Conservation (phyloP, 1,140 invertebrate species). For the Drosophila subobscura region DNA sequence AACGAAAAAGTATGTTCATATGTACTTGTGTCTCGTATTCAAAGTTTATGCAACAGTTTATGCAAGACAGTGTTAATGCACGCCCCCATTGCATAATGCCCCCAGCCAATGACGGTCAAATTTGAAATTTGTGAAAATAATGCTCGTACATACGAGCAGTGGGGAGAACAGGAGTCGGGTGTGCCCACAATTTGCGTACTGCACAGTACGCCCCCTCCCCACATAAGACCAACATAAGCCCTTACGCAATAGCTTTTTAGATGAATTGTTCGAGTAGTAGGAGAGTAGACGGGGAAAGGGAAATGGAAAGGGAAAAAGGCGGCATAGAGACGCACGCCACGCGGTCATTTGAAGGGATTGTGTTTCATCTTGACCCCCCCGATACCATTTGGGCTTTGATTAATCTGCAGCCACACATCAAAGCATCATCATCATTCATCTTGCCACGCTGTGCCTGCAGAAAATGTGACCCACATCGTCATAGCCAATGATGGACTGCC, state of each 20-base stretch:
- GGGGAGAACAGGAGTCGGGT: slow-evolving; percentile 14
- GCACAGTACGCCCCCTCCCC: background rate
- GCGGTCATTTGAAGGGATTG: slow-evolving; percentile 48
- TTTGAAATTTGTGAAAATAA: slow-evolving; percentile 27
- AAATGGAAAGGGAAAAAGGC: no score
- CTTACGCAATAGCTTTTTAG: slow-evolving; percentile 29
- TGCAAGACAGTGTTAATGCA: slow-evolving; percentile 26
- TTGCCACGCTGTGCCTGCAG: slow-evolving; percentile 4
- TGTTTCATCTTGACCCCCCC: slow-evolving; percentile 24
- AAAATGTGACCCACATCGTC: slow-evolving; percentile 56
- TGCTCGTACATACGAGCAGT: slow-evolving; percentile 2
- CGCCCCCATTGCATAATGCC: slow-evolving; percentile 36
- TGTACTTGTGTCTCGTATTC: slow-evolving; percentile 23
- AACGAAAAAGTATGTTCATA: background rate
- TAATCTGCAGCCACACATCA: slow-evolving; percentile 67
- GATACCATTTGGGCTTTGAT: slow-evolving; percentile 54
- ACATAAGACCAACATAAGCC: slow-evolving; percentile 12
- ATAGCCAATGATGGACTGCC: slow-evolving; percentile 51
- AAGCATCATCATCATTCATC: slow-evolving; percentile 73
- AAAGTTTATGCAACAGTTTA: slow-evolving; percentile 35
- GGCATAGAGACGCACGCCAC: slow-evolving; percentile 38
- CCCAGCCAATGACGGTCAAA: slow-evolving; percentile 23
- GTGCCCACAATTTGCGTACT: slow-evolving; percentile 8
- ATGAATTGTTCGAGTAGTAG: slow-evolving; percentile 24
- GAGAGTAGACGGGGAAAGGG: slow-evolving; percentile 18